Evolutionary conservation across 1,140 invertebrate genomes (phyloP).

Genomic region (Solen grandis): DNA sequence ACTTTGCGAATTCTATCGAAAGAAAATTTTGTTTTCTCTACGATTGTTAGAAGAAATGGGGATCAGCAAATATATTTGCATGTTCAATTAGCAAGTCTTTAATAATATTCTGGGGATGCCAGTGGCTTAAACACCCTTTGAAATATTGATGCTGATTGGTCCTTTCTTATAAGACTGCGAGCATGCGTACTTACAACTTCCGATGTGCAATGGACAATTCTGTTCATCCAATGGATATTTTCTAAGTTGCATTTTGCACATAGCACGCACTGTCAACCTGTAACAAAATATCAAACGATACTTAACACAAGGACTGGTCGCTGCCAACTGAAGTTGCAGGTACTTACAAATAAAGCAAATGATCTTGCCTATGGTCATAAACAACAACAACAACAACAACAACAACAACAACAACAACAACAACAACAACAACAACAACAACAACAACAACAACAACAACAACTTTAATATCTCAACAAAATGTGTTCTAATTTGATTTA

Average conservation of each 20-base stretch:
- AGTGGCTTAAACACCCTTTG: no score
- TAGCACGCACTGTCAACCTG: conserved; percentile 88
- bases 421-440: conserved; percentile 2
- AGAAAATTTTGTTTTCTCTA: no score
- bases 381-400: no score
- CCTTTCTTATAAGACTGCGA: background rate
- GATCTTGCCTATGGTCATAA: background rate
- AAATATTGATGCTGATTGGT: background rate
- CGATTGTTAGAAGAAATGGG: no score
- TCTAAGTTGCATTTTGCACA: conserved; percentile 97
- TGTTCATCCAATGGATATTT: conserved; percentile 84
- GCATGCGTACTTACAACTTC: conserved; percentile 80
- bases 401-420: background rate
- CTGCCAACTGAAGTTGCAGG: background rate
- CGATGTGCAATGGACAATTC: conserved; percentile 80
- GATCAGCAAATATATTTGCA: no score
- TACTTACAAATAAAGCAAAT: background rate
- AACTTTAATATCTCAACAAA: no score
- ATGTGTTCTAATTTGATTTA: no score
- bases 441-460: conserved; percentile 1
- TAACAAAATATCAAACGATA: conserved; percentile 35
- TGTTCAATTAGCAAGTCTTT: no score
- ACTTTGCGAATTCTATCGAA: no score
- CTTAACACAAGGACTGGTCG: background rate
- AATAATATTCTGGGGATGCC: no score